phyloP scores from a whole-genome alignment of 1,140 invertebrate species.

The Drosophila nigromelanica region DNA sequence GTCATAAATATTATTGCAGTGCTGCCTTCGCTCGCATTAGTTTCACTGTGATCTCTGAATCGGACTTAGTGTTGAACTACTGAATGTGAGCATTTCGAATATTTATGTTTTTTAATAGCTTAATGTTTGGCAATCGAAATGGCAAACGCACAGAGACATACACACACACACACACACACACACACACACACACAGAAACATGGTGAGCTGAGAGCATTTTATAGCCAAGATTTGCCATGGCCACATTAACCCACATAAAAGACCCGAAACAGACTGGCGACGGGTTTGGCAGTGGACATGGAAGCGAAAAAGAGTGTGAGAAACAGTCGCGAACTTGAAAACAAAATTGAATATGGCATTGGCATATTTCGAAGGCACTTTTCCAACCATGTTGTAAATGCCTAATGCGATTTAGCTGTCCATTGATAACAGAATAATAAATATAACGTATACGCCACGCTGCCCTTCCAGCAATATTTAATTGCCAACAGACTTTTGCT shows the following conservation, averaged over 20 bases:
- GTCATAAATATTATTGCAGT: constrained; percentile 27
- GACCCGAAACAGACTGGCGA: constrained; percentile 2
- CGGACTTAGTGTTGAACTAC: constrained; percentile 5
- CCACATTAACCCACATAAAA: constrained; percentile 65
- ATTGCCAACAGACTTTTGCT: constrained; percentile 10
- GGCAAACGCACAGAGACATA: neutral
- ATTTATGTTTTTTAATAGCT: constrained; percentile 69
- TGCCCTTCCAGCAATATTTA: constrained; percentile 11
- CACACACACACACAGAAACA: constrained; percentile 2
- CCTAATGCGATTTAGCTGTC: constrained; percentile 56
- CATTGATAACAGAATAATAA: constrained; percentile 22
- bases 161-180: neutral
- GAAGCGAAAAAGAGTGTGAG: neutral
- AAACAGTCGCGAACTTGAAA: constrained; percentile 25
- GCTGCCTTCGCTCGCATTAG: too few relatives aligned
- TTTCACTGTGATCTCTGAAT: constrained; percentile 31
- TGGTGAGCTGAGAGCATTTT: constrained; percentile 1
- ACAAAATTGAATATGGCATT: constrained; percentile 50
- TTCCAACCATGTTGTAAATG: constrained; percentile 45
- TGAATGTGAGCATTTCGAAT: constrained; percentile 31
- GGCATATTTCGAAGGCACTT: constrained; percentile 16
- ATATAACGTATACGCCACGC: constrained; percentile 35
- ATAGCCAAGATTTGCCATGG: constrained; percentile 17
- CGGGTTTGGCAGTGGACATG: neutral
- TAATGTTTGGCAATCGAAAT: constrained; percentile 61